These are phyloP conservation scores for Tetragonisca angustula DNA, from an alignment of 2,888 invertebrate genomes.

Conservation along the genomic window DNA sequence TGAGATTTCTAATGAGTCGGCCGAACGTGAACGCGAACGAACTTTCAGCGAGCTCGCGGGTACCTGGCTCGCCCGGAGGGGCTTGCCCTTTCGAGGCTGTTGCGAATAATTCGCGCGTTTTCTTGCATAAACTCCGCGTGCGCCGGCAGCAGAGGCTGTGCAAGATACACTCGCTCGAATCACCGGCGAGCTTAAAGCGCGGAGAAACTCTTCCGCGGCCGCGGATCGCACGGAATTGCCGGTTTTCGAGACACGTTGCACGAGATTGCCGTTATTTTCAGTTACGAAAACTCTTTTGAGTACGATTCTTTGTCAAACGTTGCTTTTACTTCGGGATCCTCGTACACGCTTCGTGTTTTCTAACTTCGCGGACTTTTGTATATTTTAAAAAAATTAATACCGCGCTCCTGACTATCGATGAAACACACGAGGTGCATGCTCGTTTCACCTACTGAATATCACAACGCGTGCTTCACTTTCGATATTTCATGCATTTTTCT, in stretches of 20 bases:
- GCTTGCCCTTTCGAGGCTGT: slow-evolving; percentile 44
- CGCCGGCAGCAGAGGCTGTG: slow-evolving; percentile 22
- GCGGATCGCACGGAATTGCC: background rate
- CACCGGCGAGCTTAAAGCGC: slow-evolving; percentile 21
- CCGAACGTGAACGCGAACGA: slow-evolving; percentile 62
- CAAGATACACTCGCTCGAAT: slow-evolving; percentile 15
- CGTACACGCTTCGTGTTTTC: background rate
- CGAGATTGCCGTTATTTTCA: background rate
- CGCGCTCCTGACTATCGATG: too few species aligned
- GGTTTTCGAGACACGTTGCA: background rate
- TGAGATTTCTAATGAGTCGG: slow-evolving; percentile 73
- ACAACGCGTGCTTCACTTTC: too few species aligned
- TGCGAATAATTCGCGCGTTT: slow-evolving; percentile 61
- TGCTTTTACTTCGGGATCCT: background rate
- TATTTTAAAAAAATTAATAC: too few species aligned
- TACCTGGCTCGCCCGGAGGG: slow-evolving; percentile 46
- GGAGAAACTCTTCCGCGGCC: background rate
- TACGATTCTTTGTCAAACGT: background rate
- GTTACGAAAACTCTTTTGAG: background rate
- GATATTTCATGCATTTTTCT: background rate
- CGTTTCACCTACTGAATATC: too few species aligned
- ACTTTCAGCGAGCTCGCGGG: slow-evolving; percentile 50
- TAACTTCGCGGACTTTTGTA: background rate
- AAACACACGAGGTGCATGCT: too few species aligned
- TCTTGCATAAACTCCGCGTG: slow-evolving; percentile 39